These are phyloP conservation scores for Charanyca ferruginea DNA, from an alignment of 2,888 invertebrate species.

Conservation along the genomic window DNA sequence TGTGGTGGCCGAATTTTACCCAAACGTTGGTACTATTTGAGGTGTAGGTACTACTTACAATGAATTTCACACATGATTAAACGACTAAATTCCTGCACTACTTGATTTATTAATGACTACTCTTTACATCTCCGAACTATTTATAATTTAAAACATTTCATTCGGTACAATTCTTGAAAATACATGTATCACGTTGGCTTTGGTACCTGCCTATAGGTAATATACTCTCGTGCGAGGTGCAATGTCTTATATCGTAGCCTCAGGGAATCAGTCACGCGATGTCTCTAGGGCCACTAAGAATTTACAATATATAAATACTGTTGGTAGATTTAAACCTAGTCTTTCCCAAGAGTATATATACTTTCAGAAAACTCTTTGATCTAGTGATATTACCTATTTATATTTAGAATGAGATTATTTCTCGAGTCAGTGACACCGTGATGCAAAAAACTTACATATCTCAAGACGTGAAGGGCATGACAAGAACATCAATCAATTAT, in stretches of 20 bases:
- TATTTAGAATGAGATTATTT: not conserved
- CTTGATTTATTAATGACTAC: no score
- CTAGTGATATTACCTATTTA: not conserved
- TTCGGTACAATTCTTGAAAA: not conserved
- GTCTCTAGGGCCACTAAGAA: slow-evolving; percentile 53
- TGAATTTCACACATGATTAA: no score
- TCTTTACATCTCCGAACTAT: no score
- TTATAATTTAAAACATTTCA: not conserved
- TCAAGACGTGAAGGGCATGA: not conserved
- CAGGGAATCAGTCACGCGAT: slow-evolving; percentile 37
- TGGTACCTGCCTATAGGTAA: not conserved
- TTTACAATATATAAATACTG: slow-evolving; percentile 70
- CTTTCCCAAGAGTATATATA: slow-evolving; percentile 46
- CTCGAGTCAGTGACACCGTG: not conserved
- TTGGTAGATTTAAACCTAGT: slow-evolving; percentile 59
- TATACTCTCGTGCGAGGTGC: not conserved
- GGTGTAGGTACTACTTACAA: no score
- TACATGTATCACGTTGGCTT: not conserved
- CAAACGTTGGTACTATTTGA: not conserved
- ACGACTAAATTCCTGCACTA: no score
- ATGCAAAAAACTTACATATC: not conserved
- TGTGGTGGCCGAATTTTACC: not conserved
- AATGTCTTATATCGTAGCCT: slow-evolving; percentile 24
- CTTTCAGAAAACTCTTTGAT: slow-evolving; percentile 45
- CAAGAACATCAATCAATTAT: not conserved